Percentiles rank a stretch among this genome's conserved stretches.
phyloP scores from a whole-genome alignment of 2,888 invertebrate species.

The Polietes domitor region DNA sequence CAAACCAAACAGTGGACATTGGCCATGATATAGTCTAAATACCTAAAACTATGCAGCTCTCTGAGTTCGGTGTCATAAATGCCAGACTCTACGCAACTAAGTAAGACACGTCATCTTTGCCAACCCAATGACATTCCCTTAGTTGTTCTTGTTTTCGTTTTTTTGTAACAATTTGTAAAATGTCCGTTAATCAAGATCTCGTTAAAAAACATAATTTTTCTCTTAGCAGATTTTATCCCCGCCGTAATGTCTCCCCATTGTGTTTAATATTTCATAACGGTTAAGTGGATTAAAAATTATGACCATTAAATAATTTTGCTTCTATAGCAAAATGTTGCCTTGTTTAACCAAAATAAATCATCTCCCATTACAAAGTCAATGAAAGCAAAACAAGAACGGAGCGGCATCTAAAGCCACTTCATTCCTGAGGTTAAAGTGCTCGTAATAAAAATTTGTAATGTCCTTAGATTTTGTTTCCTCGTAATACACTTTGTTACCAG shows the following conservation, averaged over 20 bases:
- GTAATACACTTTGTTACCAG: constrained; percentile 20
- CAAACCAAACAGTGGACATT: too few species aligned
- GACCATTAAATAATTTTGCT: background rate
- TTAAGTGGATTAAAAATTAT: background rate
- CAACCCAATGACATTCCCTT: too few species aligned
- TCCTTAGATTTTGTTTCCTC: constrained; percentile 8
- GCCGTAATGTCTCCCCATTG: background rate
- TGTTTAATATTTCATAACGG: constrained; percentile 2
- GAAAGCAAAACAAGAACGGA: background rate
- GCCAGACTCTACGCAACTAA: too few species aligned
- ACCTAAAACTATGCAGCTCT: too few species aligned
- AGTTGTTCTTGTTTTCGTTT: too few species aligned
- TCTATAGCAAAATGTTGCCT: background rate
- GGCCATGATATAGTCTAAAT: too few species aligned
- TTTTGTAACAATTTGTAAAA: background rate
- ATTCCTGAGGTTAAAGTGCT: constrained; percentile 28
- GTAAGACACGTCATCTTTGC: too few species aligned
- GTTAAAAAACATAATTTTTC: background rate
- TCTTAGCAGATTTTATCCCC: too few species aligned
- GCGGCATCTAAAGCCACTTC: background rate
- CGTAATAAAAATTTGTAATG: constrained; percentile 42
- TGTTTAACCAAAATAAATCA: constrained; percentile 27
- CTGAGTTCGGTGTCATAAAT: too few species aligned
- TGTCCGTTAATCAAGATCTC: background rate
- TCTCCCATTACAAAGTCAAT: background rate